Conservation (phyloP, 2,888 invertebrate species). For the Alcis repandata region DNA sequence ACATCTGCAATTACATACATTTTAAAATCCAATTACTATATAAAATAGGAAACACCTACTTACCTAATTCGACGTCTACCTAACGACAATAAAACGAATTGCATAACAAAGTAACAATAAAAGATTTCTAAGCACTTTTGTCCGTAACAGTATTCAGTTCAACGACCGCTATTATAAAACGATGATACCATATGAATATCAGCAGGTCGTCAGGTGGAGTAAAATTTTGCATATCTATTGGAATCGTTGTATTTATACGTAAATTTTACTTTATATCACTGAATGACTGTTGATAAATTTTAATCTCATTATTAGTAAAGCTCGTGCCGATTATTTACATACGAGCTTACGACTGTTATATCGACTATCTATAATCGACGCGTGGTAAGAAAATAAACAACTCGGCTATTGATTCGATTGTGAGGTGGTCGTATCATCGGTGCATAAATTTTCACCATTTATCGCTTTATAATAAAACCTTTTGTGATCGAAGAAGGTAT, state of each 20-base stretch:
- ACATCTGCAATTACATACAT: neutral
- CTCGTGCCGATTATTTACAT: conserved; percentile 66
- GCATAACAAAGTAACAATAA: conserved; percentile 54
- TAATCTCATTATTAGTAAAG: conserved; percentile 41
- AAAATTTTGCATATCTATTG: conserved; percentile 81
- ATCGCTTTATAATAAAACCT: conserved; percentile 31
- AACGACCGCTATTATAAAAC: conserved; percentile 69
- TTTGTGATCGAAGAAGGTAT: conserved; percentile 14
- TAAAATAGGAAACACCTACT: conserved; percentile 21
- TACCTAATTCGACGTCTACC: conserved; percentile 17
- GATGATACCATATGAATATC: conserved; percentile 69
- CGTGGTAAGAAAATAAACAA: conserved; percentile 39
- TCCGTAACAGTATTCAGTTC: conserved; percentile 70
- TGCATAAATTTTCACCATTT: conserved; percentile 47
- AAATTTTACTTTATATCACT: conserved; percentile 62
- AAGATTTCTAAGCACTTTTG: conserved; percentile 59
- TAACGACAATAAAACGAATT: conserved; percentile 40
- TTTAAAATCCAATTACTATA: conserved; percentile 18
- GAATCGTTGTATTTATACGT: conserved; percentile 69
- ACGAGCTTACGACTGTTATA: conserved; percentile 48
- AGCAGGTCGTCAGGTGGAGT: conserved; percentile 70
- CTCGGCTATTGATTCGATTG: conserved; percentile 37
- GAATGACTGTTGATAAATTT: conserved; percentile 48
- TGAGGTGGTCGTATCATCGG: conserved; percentile 38
- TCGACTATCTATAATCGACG: conserved; percentile 47